Base-by-base conservation (phyloP, 53 echinoderm and acorn worm genomes). In the Holothuria leucospilota region DNA sequence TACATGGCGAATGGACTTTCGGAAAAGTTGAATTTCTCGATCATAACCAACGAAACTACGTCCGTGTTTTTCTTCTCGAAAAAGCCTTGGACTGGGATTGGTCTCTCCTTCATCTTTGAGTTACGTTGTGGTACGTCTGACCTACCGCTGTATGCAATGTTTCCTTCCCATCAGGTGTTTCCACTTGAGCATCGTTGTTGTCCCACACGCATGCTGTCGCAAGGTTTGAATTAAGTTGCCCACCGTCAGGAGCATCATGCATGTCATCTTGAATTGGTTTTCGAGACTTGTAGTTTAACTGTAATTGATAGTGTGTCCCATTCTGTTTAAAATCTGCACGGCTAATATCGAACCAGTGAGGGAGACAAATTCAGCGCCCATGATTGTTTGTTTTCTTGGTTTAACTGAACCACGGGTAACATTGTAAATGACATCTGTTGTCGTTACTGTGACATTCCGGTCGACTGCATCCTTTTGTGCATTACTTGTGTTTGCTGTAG, bases 81-180 rank as follows among this genome's bases (percentile, higher is more conserved):
- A 83, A 20, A 30, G 24, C 20, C 27, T 69, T 40, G 75, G 25
- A n/a, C 1, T 80, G 14, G 62, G 0, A 28, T 28, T 70, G 91
- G 61, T 75, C 39, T 56, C 69, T 63, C 64, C 26, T n/a, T 63
- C 26, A n/a, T 63, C 23, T 26, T 63, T 82, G 41, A 62, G 30
- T 26, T 63, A 90, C 68, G 87, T 86, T 92, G 62, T 88, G 92
- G 59, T 92, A 92, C 25, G 85, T 88, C 28, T 88, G 85, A 9
- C 87, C 87, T 77, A 91, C 88, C 20, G 88, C 82, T 42, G 42
- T 59, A 66, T 87, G 87, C 20, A 91, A 65, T 12, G 91, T 91
- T 16, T 65, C 40, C 53, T 91, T 91, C 18, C 91, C 91, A 61
- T 91, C 91, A 14, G 9, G 91, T 1, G 91, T 91, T 85, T 91